Evolutionary conservation across 1,140 invertebrate genomes (phyloP).

Genomic region (Zophobas morio): DNA sequence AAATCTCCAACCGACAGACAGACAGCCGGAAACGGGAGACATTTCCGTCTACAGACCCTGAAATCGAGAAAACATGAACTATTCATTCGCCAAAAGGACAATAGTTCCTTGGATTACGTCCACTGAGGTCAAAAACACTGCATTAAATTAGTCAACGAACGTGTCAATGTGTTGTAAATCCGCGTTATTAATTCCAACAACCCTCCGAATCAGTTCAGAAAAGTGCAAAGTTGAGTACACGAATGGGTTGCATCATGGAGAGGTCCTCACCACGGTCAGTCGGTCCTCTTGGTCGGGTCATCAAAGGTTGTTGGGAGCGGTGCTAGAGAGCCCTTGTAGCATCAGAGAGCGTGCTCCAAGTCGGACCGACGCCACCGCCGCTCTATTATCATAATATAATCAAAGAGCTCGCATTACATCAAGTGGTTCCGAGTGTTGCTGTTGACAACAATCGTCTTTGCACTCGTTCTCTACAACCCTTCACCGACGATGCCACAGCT

Average conservation of each 20-base stretch:
- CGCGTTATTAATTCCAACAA: too few relatives aligned
- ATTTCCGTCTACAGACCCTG: too few relatives aligned
- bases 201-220: too few relatives aligned
- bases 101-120: too few relatives aligned
- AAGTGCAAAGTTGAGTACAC: not conserved
- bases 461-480: constrained; percentile 44
- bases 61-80: too few relatives aligned
- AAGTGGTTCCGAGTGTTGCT: constrained; percentile 50
- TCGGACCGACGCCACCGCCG: constrained; percentile 49
- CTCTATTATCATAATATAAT: constrained; percentile 53
- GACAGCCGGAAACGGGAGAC: too few relatives aligned
- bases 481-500: constrained; percentile 6
- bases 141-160: too few relatives aligned
- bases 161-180: too few relatives aligned
- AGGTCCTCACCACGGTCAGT: constrained; percentile 37
- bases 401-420: constrained; percentile 53
- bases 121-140: too few relatives aligned
- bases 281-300: constrained; percentile 46
- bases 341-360: constrained; percentile 47
- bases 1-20: too few relatives aligned
- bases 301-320: constrained; percentile 47
- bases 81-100: too few relatives aligned
- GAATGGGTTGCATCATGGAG: constrained; percentile 36
- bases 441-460: constrained; percentile 53
- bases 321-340: constrained; percentile 44